Percentiles rank a stretch among this genome's conserved stretches.
phyloP scores from a whole-genome alignment of 1,140 invertebrate species.

The Thalassaphorura encarpata region DNA sequence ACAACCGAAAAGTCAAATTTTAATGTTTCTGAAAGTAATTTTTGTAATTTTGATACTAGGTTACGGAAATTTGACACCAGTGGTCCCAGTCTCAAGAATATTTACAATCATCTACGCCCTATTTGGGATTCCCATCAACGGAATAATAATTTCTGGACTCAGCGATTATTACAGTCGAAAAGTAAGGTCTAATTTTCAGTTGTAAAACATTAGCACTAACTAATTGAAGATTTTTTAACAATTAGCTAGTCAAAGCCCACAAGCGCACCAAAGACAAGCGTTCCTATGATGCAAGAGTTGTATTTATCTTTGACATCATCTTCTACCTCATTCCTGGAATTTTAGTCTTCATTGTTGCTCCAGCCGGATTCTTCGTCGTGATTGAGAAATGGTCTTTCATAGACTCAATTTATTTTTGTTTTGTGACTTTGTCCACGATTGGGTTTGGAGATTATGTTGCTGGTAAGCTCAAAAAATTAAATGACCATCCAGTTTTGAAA shows the following conservation, averaged over 20 bases:
- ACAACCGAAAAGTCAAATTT: too few species aligned
- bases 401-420: constrained; percentile 77
- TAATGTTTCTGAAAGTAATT: background rate
- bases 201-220: too few species aligned
- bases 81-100: constrained; percentile 66
- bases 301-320: constrained; percentile 61
- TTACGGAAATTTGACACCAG: constrained; percentile 78
- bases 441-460: constrained; percentile 90
- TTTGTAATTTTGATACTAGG: constrained; percentile 43
- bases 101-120: constrained; percentile 87
- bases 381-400: constrained; percentile 84
- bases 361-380: constrained; percentile 73
- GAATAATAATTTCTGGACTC: constrained; percentile 66
- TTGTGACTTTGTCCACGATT: constrained; percentile 61
- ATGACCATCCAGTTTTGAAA: background rate
- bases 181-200: constrained; percentile 44
- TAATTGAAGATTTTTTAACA: constrained; percentile 22
- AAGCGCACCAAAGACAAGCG: constrained; percentile 56
- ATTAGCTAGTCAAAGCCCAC: constrained; percentile 53
- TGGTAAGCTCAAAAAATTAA: constrained; percentile 41
- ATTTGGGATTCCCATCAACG: constrained; percentile 90
- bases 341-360: constrained; percentile 82
- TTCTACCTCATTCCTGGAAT: constrained; percentile 75
- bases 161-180: constrained; percentile 68
- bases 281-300: constrained; percentile 48